Base-by-base conservation (phyloP, 2,888 invertebrate genomes). In the Trichogramma evanescens region DNA sequence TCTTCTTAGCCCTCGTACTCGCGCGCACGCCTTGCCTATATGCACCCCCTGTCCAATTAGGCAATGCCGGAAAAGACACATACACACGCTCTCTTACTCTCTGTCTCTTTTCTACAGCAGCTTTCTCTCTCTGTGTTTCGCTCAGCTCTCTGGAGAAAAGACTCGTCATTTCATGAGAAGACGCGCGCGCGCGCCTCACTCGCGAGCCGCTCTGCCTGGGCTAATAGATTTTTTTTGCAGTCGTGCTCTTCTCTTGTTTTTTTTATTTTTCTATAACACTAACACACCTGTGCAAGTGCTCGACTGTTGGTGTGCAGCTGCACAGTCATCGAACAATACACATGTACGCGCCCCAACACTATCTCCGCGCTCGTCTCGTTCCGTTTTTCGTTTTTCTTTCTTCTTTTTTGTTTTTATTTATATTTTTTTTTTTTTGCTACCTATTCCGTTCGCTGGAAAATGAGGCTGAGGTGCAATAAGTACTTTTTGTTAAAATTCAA, bases 1-100 rank as follows among this genome's bases (percentile, higher is more conserved):
- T 45, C 46, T 49, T n/a, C 10, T 39, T 5, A 46, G 50, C 8
- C 48, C 53, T 61, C 50, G n/a, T 13, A 9, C 8, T 13, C 52
- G 55, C 51, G 60, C 56, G 45, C 8, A 45, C 2, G n/a, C 3
- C 45, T 45, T 45, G 9, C n/a, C n/a, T n/a, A 10, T 45, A 9
- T n/a, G 8, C 45, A 10, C n/a, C 45, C n/a, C 45, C n/a, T n/a
- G 63, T 63, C 63, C 63, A 63, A 63, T 63, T 63, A 63, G 63
- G 61, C 63, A 63, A 63, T 61, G 56, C 58, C 63, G 63, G 61
- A 63, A 63, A 61, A 63, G 61, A 61, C 58, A 58, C 60, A 58
- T 54, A 54, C 49, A 63, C 51, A 13, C 4, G 45, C n/a, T 50
- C 9, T 44, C 40, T 44, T 26, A 39, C 52, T 53, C 26, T 54